phyloP scores from a whole-genome alignment of 2,113 vertebrate genomes.

The Calyptomena viridis region DNA sequence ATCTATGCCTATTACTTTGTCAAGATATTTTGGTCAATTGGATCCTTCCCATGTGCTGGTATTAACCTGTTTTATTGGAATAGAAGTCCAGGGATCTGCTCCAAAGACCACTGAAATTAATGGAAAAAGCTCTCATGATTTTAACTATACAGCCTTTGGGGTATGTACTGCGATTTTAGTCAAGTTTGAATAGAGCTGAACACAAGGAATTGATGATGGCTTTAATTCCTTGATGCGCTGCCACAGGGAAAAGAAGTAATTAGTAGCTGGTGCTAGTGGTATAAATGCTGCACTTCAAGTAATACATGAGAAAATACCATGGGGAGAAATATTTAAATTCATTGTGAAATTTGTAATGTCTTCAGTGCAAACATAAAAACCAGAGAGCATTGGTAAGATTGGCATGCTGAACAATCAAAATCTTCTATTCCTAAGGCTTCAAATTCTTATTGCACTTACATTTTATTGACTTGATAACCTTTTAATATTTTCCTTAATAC shows the following conservation, averaged over 20 bases:
- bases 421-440: not conserved
- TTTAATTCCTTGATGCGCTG: not conserved
- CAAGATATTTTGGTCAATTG: not conserved
- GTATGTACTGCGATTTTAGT: not conserved
- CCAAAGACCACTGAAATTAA: not conserved
- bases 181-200: not conserved
- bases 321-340: not conserved
- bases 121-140: not conserved
- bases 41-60: not conserved
- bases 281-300: not conserved
- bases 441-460: not conserved
- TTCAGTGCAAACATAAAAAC: not conserved
- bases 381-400: not conserved
- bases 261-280: not conserved
- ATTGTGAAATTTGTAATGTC: not conserved
- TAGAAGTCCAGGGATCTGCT: not conserved
- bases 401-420: not conserved
- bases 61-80: not conserved
- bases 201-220: fast-evolving
- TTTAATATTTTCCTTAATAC: not conserved
- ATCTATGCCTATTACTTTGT: not conserved
- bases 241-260: not conserved
- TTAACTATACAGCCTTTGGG: not conserved
- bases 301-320: not conserved
- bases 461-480: not conserved